Conservation (phyloP, 2,113 vertebrate species). For the Pseudopipra pipra region DNA sequence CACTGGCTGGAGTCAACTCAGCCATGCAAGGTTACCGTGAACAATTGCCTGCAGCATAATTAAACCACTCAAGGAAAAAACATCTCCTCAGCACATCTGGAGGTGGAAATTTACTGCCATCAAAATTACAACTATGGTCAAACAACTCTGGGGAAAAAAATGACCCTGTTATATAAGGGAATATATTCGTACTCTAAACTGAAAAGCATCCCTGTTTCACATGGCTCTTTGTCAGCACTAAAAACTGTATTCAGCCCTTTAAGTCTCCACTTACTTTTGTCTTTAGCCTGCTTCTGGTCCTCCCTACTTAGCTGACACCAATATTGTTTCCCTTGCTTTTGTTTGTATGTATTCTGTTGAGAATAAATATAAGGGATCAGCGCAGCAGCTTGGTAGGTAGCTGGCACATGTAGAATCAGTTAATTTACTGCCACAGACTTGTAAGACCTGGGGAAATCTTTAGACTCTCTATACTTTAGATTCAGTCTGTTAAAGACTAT, state of each 20-base stretch:
- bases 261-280: not conserved
- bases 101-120: slow-evolving; percentile 24
- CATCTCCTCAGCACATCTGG: slow-evolving; percentile 11
- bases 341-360: not conserved
- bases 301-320: not conserved
- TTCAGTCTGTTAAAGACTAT: not conserved
- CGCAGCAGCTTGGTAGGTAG: not conserved
- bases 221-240: not conserved
- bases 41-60: not conserved
- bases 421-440: not conserved
- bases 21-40: not conserved
- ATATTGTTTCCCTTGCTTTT: not conserved
- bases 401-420: not conserved
- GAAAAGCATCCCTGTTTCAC: not conserved
- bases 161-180: not conserved
- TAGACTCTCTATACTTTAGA: not conserved
- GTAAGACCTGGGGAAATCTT: not conserved
- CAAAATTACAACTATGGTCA: not conserved
- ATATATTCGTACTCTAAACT: not conserved
- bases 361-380: not conserved
- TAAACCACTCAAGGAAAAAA: slow-evolving; percentile 20
- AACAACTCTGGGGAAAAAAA: not conserved
- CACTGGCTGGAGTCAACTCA: slow-evolving; percentile 11
- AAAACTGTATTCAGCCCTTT: not conserved
- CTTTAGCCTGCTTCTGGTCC: not conserved